These are phyloP conservation scores for Equus quagga DNA, from an alignment of 2,113 vertebrate genomes.

Conservation along the genomic window DNA sequence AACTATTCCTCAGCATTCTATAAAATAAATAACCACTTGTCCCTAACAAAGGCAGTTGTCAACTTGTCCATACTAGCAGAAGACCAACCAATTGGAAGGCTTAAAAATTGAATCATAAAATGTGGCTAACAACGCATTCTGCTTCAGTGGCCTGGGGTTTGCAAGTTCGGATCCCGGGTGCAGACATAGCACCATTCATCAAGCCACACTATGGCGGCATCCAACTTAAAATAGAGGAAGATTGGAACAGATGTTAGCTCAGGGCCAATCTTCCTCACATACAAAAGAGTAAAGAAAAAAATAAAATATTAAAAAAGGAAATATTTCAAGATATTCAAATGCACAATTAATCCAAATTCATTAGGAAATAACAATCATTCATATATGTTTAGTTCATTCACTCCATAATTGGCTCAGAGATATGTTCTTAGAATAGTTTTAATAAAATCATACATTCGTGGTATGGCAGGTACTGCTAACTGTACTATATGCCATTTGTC, in stretches of 20 bases:
- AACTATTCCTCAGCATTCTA: not conserved
- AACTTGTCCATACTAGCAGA: not conserved
- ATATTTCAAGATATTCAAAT: conserved; percentile 2
- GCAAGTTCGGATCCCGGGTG: no score
- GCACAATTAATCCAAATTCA: not conserved
- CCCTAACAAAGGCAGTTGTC: not conserved
- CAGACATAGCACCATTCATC: no score
- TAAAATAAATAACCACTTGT: not conserved
- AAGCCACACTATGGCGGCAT: no score
- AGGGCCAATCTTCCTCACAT: no score
- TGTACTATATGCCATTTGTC: not conserved
- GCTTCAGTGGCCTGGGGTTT: no score
- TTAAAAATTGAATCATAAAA: conserved; percentile 19
- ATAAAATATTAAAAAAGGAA: not conserved
- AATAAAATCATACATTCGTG: not conserved
- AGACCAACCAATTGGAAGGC: not conserved
- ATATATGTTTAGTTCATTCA: not conserved
- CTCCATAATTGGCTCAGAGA: not conserved
- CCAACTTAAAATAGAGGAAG: no score
- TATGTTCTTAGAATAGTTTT: conserved; percentile 4
- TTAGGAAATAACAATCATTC: not conserved
- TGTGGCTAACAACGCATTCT: not conserved
- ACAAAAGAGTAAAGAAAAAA: no score
- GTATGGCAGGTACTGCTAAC: not conserved
- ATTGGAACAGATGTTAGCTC: no score